These are phyloP conservation scores for Donacobius atricapilla DNA, from an alignment of 2,113 vertebrate genomes.

Conservation along the genomic window DNA sequence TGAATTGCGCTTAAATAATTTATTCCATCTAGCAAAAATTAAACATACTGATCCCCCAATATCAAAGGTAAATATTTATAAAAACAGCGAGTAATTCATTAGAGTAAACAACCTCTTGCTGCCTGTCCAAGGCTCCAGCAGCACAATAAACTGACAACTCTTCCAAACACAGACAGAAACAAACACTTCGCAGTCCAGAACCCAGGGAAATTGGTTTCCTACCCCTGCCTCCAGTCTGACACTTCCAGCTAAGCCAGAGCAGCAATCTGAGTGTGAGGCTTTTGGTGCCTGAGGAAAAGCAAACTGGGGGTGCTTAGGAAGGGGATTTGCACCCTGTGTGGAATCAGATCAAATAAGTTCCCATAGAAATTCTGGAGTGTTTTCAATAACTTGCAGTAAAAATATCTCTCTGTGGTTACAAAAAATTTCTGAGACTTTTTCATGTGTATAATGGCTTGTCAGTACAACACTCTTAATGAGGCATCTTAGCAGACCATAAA, in stretches of 20 bases:
- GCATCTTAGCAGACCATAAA: neutral
- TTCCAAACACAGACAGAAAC: neutral
- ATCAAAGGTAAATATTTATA: neutral
- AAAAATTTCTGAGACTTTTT: neutral
- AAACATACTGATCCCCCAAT: neutral
- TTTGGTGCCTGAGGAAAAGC: neutral
- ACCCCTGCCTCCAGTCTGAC: neutral
- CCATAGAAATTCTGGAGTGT: accelerated
- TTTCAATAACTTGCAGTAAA: neutral
- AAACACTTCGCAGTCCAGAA: neutral
- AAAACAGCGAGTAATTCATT: neutral
- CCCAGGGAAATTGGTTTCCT: neutral
- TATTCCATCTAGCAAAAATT: neutral
- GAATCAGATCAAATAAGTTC: neutral
- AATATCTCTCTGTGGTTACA: neutral
- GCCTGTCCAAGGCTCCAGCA: neutral
- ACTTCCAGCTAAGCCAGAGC: neutral
- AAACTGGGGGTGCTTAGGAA: neutral
- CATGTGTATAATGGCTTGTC: neutral
- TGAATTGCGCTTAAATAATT: neutral
- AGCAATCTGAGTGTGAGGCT: accelerated
- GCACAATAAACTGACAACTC: neutral
- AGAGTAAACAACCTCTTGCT: neutral
- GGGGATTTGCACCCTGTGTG: neutral
- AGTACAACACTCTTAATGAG: neutral